Evolutionary conservation across 2,113 vertebrate species (phyloP), one percentile per base, ranked within the genome.

Genomic region (Perca flavescens): DNA sequence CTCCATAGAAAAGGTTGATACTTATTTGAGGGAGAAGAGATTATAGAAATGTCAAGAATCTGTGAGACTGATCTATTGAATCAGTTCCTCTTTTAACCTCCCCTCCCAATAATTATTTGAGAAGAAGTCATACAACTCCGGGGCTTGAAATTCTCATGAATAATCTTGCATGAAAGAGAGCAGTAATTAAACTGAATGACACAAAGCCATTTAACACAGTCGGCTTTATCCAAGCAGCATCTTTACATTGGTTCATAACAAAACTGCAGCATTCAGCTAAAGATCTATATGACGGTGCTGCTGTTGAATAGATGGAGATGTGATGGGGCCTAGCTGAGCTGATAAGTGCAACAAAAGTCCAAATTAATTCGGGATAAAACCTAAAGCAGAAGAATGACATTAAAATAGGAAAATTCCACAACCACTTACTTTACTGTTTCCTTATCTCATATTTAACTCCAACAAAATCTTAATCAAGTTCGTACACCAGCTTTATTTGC

Each of bases 101-200:
- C 56, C 62, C 71, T 85, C 66, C 50, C 66, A 72, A 9, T 78
- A 80, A 82, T 77, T 68, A 82, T 77, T 79, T 77, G 43, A 74
- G 80, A 75, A 77, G 72, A 75, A 79, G 72, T 36, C 56, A 14
- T 22, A 50, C 67, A 68, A 69, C n/a, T 72, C 36, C 1, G 25
- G 43, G 52, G 31, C 76, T 58, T 64, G 28, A 74, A 80, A 66
- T 88, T 12, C 80, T 66, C 68, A 7, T 0, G 77, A 86, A 63
- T 82, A 70, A 77, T 80, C 76, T 79, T 9, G 28, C 34, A 13
- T 60, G 65, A 62, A 73, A 67, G 58, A 77, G 75, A 34, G 52
- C 66, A 10, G 80, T 82, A 80, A 86, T 86, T 82, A 72, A 68
- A 74, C 57, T 6, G 74, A 84, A 58, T 49, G 76, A 73, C 79